Conservation (phyloP, 2,797 vertebrate species). For the Apodemus agrarius region DNA sequence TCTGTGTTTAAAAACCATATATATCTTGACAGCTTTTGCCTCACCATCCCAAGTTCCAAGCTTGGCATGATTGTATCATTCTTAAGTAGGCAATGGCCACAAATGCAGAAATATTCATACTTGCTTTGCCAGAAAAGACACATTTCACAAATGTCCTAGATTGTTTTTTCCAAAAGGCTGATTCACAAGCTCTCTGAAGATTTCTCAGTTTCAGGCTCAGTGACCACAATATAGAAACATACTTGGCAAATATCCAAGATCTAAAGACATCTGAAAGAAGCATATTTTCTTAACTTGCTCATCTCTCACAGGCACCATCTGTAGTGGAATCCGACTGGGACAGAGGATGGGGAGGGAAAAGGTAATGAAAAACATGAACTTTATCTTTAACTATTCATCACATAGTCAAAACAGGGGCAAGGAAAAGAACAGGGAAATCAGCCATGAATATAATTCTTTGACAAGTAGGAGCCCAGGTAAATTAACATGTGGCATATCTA, state of each 20-base stretch:
- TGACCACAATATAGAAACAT: conserved; percentile 23
- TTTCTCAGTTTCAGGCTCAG: conserved; percentile 51
- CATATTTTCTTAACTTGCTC: conserved; percentile 42
- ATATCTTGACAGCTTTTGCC: conserved; percentile 24
- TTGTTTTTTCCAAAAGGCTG: conserved; percentile 60
- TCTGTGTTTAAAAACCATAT: not conserved
- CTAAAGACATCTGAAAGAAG: conserved; percentile 55
- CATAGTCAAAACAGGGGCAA: not conserved
- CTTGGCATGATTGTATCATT: not conserved
- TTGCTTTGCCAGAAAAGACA: conserved; percentile 18
- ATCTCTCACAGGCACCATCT: not conserved
- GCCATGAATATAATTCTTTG: not conserved
- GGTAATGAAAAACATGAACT: not conserved
- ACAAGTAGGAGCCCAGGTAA: not conserved
- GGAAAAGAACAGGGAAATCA: not conserved
- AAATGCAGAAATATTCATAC: conserved; percentile 54
- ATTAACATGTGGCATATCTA: not conserved
- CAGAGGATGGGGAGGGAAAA: not conserved
- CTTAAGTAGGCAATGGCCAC: not conserved
- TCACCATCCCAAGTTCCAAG: not conserved
- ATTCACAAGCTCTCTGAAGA: conserved; percentile 47
- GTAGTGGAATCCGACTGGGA: not conserved
- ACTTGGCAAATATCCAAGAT: conserved; percentile 39
- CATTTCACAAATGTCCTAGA: conserved; percentile 47
- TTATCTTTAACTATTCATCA: not conserved